Base-by-base conservation (phyloP, 2,797 vertebrate species). In the Fundulus diaphanus region DNA sequence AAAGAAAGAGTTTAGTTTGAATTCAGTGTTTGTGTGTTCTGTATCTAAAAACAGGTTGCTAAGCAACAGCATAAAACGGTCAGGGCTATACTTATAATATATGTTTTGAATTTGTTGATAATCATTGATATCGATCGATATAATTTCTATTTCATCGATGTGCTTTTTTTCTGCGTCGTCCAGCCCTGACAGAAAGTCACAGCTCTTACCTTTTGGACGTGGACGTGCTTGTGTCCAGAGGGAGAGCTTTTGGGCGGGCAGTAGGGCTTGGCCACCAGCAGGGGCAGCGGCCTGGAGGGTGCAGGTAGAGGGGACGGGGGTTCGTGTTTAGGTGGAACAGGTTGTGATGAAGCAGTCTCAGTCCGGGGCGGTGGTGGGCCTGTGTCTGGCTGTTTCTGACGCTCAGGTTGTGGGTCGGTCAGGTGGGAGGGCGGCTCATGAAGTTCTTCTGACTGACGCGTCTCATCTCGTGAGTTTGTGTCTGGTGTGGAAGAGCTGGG, bases 241-340 rank as follows among this genome's bases (percentile, higher is more conserved):
- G 95, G 95, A 3, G 93, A 94, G 82, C 74, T 95, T 91, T 91
- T 95, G 82, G 97, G 97, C 84, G 97, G 97, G 80, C 96, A 93
- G 92, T 98, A 99, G 92, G 98, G 98, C 92, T 97, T 98, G 77
- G 98, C 96, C 18, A 95, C 96, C 91, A 99, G 94, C 91, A 99
- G 93, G 85, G 97, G 97, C 92, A 99, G 94, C 31, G 97, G 95
- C 94, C 96, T 96, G 83, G 95, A 93, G 75, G 95, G 40, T 15
- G 92, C 82, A 67, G 89, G 49, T n/a, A 78, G 29, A 42, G 81
- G 78, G 12, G 89, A 80, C 13, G 91, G 92, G 91, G 93, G 95
- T 79, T 89, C 92, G 27, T 93, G 95, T 78, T 90, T 92, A 76
- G 70, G 1, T 15, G 85, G 82, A 57, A 40, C 56, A 5, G 13